These are phyloP conservation scores for Tachysurus vachellii DNA, from an alignment of 2,113 vertebrate genomes.

Conservation along the genomic window DNA sequence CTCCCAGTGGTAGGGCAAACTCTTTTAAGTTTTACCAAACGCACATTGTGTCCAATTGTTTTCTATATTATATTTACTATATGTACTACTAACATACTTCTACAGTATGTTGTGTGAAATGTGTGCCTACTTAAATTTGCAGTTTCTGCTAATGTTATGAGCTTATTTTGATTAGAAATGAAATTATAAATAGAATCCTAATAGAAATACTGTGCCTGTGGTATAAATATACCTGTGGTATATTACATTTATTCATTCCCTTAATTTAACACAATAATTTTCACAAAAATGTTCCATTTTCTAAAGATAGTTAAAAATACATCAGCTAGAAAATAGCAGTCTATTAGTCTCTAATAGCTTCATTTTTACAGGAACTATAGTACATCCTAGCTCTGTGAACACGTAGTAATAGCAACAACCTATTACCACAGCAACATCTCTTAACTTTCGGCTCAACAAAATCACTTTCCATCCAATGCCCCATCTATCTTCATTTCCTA, in stretches of 20 bases:
- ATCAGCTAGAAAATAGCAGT: constrained; percentile 24
- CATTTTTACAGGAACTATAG: constrained; percentile 25
- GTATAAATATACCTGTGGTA: neutral
- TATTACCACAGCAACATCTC: constrained; percentile 66
- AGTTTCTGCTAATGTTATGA: neutral
- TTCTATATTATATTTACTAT: neutral
- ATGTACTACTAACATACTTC: neutral
- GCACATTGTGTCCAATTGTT: neutral
- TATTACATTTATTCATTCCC: neutral
- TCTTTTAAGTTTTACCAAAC: neutral
- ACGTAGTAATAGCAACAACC: constrained; percentile 60
- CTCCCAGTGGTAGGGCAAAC: neutral
- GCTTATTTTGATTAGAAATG: neutral
- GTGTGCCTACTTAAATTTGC: neutral
- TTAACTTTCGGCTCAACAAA: constrained; percentile 72
- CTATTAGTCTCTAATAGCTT: constrained; percentile 18
- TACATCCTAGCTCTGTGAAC: constrained; percentile 22
- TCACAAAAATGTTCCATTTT: neutral
- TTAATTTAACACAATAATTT: constrained; percentile 1
- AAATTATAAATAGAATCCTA: neutral
- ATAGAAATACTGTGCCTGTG: neutral
- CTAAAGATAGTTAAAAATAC: constrained; percentile 18
- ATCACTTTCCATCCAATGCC: constrained; percentile 70
- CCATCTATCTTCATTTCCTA: constrained; percentile 77
- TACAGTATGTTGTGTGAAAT: neutral